These are phyloP conservation scores for Pseudomugil gertrudae DNA, from an alignment of 2,797 vertebrate genomes.

Conservation along the genomic window DNA sequence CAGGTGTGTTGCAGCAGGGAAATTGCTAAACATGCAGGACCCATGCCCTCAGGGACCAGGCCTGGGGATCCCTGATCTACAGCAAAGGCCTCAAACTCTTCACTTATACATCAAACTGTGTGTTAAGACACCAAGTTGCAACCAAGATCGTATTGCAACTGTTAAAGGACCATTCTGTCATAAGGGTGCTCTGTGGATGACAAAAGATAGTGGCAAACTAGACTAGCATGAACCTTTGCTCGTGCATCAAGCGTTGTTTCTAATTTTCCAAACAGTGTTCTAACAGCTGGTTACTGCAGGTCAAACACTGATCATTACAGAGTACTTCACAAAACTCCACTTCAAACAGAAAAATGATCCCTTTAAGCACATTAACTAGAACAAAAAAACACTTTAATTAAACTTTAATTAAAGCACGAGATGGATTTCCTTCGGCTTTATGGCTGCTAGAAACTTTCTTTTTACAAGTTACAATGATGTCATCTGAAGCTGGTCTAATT, in stretches of 20 bases:
- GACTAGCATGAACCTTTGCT: background rate
- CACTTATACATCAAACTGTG: no score
- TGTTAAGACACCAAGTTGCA: background rate
- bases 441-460: conserved; percentile 50
- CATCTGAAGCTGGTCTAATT: conserved; percentile 71
- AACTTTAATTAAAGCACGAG: conserved; percentile 28
- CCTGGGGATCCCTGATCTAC: background rate
- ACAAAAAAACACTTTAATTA: background rate
- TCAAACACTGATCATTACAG: background rate
- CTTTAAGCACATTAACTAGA: conserved; percentile 11
- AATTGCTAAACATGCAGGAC: background rate
- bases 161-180: background rate
- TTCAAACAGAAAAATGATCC: conserved; percentile 17
- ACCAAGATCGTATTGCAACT: no score
- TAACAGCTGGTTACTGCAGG: background rate
- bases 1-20: background rate
- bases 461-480: conserved; percentile 68
- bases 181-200: background rate
- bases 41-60: background rate
- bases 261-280: background rate
- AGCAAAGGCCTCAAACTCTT: no score
- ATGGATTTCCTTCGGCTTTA: conserved; percentile 26
- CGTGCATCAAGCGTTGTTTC: background rate
- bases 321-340: background rate
- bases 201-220: no score